Percentiles rank a stretch among this genome's conserved stretches.
Evolutionary conservation across 2,888 invertebrate genomes (phyloP).

Genomic region (Acleris cristana): DNA sequence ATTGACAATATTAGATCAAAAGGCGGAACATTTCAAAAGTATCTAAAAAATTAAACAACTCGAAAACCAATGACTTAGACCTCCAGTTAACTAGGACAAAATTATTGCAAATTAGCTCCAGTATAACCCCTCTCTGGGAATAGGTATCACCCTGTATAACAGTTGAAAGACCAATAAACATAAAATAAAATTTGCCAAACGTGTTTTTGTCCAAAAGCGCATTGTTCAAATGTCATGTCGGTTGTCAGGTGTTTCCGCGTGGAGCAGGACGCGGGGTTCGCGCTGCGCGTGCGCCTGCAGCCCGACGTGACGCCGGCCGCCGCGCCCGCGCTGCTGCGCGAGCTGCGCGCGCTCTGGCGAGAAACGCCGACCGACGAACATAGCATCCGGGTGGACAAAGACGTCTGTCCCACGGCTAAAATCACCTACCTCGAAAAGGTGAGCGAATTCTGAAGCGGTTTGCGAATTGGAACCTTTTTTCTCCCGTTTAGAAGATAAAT

Average conservation of each 20-base stretch:
- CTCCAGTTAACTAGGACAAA: no score
- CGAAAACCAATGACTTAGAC: no score
- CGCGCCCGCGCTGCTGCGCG: constrained; percentile 62
- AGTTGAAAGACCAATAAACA: no score
- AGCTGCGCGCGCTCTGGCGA: constrained; percentile 58
- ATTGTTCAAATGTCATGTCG: background rate
- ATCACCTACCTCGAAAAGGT: constrained; percentile 84
- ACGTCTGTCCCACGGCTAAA: constrained; percentile 78
- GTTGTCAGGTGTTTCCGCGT: constrained; percentile 81
- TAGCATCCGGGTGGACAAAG: constrained; percentile 65
- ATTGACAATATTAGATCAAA: no score
- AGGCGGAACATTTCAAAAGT: no score
- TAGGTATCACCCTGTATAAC: no score
- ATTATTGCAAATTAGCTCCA: no score
- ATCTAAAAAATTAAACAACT: no score
- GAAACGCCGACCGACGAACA: constrained; percentile 43
- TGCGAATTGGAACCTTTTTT: background rate
- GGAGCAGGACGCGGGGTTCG: constrained; percentile 71
- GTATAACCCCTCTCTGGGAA: no score
- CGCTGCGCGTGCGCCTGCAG: constrained; percentile 79
- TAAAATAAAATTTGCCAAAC: no score
- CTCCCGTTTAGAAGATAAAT: no score
- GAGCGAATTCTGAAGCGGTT: constrained; percentile 26
- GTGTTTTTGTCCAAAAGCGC: no score
- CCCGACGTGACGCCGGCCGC: constrained; percentile 62